phyloP scores from a whole-genome alignment of 1,140 invertebrate species.

The Tyrophagus putrescentiae region DNA sequence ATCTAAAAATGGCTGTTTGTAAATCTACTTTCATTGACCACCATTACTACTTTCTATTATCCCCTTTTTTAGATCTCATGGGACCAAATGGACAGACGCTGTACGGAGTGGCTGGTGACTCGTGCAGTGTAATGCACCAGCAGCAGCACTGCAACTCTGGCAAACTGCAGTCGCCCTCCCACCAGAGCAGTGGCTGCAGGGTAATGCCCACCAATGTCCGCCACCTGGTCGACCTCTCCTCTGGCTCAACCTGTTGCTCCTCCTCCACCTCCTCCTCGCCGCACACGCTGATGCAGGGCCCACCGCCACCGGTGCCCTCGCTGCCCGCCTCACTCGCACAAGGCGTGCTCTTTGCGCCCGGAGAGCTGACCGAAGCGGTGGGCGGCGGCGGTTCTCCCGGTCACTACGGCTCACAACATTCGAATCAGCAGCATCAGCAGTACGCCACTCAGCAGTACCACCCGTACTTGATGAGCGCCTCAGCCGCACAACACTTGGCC shows the following conservation, averaged over 20 bases:
- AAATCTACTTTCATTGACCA: too few relatives aligned
- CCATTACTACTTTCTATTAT: too few relatives aligned
- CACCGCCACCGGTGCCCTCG: conserved; percentile 1
- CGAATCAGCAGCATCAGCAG: not conserved
- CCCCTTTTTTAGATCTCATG: conserved; percentile 1
- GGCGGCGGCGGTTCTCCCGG: not conserved
- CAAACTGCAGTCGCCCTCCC: not conserved
- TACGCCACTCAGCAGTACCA: not conserved
- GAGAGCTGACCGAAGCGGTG: not conserved
- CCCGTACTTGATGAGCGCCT: not conserved
- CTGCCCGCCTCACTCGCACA: too few relatives aligned
- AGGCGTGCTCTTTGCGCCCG: not conserved
- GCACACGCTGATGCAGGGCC: not conserved
- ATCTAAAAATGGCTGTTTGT: too few relatives aligned
- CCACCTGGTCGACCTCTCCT: conserved; percentile 2
- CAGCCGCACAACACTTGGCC: not conserved
- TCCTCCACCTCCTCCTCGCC: not conserved
- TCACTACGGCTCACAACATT: not conserved
- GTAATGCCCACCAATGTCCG: not conserved
- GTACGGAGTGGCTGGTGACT: not conserved
- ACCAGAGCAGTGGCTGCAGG: not conserved
- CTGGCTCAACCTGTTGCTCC: conserved; percentile 4
- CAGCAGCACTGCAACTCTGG: not conserved
- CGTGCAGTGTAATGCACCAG: not conserved
- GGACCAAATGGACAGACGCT: not conserved